phyloP scores from a whole-genome alignment of 1,140 invertebrate species.

The Solen grandis region DNA sequence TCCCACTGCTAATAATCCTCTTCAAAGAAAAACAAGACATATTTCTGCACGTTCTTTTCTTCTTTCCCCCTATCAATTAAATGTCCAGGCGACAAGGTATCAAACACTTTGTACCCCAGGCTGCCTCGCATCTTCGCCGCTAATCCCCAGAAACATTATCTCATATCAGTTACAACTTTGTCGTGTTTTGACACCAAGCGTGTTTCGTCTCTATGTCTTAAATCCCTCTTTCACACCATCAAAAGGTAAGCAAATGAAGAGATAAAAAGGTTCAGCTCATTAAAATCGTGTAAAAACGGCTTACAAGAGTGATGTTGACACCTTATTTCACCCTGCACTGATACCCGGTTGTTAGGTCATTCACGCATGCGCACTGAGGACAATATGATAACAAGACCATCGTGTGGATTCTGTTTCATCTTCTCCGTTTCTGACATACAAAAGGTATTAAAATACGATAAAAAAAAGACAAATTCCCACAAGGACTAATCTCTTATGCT shows the following conservation, averaged over 20 bases:
- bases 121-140: neutral
- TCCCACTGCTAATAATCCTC: neutral
- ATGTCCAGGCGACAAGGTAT: conserved; percentile 2
- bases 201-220: conserved; percentile 4
- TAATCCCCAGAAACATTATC: conserved; percentile 15
- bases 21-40: neutral
- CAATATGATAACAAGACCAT: too few species aligned
- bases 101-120: conserved; percentile 4
- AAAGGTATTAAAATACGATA: too few species aligned
- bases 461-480: too few species aligned
- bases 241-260: neutral
- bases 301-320: conserved; percentile 10
- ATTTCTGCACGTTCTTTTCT: neutral
- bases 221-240: conserved; percentile 1
- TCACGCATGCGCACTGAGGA: too few species aligned
- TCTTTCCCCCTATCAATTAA: conserved; percentile 12
- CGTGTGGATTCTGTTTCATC: too few species aligned
- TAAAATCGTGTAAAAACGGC: conserved; percentile 21
- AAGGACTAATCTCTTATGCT: too few species aligned
- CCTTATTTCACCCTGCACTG: conserved; percentile 6
- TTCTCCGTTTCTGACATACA: too few species aligned
- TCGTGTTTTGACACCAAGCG: conserved; percentile 24
- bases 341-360: too few species aligned
- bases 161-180: conserved; percentile 30
- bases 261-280: conserved; percentile 12